Conservation (phyloP, 2,888 invertebrate species). For the Oscheius myriophilus region DNA sequence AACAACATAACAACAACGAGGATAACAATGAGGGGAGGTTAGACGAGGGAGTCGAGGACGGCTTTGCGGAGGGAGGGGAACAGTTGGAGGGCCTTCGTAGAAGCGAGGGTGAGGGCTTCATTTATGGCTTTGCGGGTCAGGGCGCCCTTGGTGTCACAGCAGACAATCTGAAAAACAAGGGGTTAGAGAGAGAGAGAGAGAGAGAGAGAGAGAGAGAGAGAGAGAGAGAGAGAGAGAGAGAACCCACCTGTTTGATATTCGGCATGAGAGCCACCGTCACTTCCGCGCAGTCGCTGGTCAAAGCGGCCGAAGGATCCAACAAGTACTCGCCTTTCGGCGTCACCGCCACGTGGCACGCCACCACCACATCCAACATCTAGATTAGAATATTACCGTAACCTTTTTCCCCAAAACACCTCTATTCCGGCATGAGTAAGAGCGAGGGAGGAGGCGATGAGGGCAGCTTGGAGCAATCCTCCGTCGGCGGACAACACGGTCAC, state of each 20-base stretch:
- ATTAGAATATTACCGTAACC: background rate
- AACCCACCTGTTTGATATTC: constrained; percentile 27
- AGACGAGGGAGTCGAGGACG: constrained; percentile 10
- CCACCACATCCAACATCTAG: constrained; percentile 21
- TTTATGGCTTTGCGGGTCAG: background rate
- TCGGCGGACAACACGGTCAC: constrained; percentile 48
- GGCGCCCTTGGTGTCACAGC: constrained; percentile 24
- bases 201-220: background rate
- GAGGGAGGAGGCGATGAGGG: constrained; percentile 40
- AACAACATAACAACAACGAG: background rate
- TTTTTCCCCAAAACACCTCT: constrained; percentile 33
- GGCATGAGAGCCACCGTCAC: constrained; percentile 26
- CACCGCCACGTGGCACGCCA: constrained; percentile 18
- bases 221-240: background rate
- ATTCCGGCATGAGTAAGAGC: constrained; percentile 55
- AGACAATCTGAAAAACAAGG: constrained; percentile 28
- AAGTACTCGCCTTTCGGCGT: background rate
- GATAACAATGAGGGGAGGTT: background rate
- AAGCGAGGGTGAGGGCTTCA: constrained; percentile 6
- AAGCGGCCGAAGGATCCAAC: constrained; percentile 11
- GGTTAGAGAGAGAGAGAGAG: background rate
- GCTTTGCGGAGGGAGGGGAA: constrained; percentile 13
- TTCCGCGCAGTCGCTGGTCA: background rate
- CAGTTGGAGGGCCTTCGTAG: background rate
- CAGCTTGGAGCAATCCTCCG: constrained; percentile 48